Evolutionary conservation across 2,113 vertebrate species (phyloP).

Genomic region (Leptocoma aspasia): DNA sequence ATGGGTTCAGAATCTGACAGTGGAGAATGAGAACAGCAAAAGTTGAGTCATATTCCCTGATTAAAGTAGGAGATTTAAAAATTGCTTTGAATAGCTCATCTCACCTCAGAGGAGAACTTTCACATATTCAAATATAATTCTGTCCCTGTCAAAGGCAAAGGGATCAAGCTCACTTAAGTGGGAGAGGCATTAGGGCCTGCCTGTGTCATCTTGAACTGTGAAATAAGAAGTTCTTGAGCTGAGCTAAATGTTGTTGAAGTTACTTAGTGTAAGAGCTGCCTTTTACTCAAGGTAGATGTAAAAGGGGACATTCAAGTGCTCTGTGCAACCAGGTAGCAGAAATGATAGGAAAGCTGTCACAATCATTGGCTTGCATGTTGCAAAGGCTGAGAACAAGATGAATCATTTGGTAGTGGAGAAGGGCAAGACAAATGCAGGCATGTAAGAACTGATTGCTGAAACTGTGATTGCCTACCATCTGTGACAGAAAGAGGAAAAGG

Average conservation of each 20-base stretch:
- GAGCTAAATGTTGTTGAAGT: not conserved
- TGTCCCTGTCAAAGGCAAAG: not conserved
- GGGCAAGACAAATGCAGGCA: not conserved
- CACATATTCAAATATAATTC: not conserved
- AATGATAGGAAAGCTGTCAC: not conserved
- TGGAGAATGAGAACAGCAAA: not conserved
- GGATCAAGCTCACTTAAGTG: not conserved
- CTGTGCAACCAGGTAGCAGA: not conserved
- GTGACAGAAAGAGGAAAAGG: not conserved
- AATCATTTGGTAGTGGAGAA: not conserved
- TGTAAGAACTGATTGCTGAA: constrained; percentile 18
- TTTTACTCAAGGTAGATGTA: not conserved
- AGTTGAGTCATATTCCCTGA: not conserved
- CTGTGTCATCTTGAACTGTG: not conserved
- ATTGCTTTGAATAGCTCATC: not conserved
- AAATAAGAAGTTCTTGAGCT: not conserved
- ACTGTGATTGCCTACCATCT: not conserved
- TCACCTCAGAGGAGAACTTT: not conserved
- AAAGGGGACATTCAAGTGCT: not conserved
- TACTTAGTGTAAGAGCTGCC: not conserved
- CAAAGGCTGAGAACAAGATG: not conserved
- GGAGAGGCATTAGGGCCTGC: not conserved
- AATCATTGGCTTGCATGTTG: not conserved
- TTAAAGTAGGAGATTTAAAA: not conserved
- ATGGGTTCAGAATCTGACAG: not conserved